Conservation (phyloP, 2,113 vertebrate species). For the Toxostoma redivivum region DNA sequence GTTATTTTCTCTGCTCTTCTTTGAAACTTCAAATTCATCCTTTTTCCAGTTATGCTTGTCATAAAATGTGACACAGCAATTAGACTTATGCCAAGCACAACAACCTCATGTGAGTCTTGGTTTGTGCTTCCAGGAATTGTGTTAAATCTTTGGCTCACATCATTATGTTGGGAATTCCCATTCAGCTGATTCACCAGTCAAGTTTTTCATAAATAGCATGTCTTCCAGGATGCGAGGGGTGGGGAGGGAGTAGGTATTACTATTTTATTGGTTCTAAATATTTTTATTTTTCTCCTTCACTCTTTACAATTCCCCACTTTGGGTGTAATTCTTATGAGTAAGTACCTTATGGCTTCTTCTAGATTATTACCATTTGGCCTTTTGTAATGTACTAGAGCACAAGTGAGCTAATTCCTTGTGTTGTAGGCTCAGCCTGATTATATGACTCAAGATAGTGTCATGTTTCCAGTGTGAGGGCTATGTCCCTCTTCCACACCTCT, state of each 20-base stretch:
- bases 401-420: background rate
- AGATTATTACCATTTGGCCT: background rate
- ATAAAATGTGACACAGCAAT: background rate
- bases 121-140: background rate
- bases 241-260: background rate
- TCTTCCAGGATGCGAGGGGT: background rate
- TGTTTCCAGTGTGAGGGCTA: background rate
- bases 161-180: background rate
- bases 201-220: rapidly evolving
- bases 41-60: background rate
- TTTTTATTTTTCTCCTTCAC: background rate
- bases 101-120: background rate
- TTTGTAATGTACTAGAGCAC: background rate
- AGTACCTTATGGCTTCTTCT: background rate
- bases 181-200: background rate
- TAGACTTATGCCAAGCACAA: background rate
- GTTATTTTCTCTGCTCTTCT: background rate
- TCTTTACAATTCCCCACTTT: background rate
- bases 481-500: background rate
- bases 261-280: background rate
- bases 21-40: background rate
- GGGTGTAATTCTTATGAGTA: background rate
- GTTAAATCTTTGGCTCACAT: background rate
- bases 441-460: background rate
- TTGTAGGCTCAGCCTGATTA: background rate